phyloP scores from a whole-genome alignment of 2,113 vertebrate species.

The Cynoglossus semilaevis region DNA sequence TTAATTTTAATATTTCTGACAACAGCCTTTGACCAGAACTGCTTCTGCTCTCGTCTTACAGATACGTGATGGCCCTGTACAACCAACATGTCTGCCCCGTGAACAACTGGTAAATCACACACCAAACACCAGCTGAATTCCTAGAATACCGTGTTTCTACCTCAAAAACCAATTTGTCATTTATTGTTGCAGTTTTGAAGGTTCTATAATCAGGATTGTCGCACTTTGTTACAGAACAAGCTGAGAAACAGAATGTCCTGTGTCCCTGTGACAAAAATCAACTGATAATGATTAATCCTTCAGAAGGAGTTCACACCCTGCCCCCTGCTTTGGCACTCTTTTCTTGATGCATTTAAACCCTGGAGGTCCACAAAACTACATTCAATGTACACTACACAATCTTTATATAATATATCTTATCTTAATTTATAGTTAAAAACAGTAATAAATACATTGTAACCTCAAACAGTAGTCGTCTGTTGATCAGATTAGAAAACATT shows the following conservation, averaged over 20 bases:
- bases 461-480: too few species aligned
- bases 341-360: not conserved
- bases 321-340: not conserved
- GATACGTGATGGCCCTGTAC: conserved; percentile 87
- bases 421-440: too few species aligned
- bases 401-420: too few species aligned
- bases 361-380: not conserved
- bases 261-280: not conserved
- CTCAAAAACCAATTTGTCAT: not conserved
- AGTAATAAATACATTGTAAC: too few species aligned
- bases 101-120: conserved; percentile 81
- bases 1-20: not conserved
- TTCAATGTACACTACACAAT: too few species aligned
- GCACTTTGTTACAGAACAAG: not conserved
- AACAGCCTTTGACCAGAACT: not conserved
- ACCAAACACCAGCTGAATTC: conserved; percentile 3
- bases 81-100: conserved; percentile 90
- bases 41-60: conserved; percentile 44
- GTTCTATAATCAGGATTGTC: not conserved
- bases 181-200: not conserved
- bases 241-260: not conserved
- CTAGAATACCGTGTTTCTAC: too few species aligned
- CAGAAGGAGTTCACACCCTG: not conserved
- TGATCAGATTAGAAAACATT: too few species aligned
- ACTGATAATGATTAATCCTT: not conserved